Percentiles rank a stretch among this genome's conserved stretches.
These are phyloP conservation scores for Micropterix aruncella DNA, from an alignment of 2,888 invertebrate genomes.

Conservation along the genomic window DNA sequence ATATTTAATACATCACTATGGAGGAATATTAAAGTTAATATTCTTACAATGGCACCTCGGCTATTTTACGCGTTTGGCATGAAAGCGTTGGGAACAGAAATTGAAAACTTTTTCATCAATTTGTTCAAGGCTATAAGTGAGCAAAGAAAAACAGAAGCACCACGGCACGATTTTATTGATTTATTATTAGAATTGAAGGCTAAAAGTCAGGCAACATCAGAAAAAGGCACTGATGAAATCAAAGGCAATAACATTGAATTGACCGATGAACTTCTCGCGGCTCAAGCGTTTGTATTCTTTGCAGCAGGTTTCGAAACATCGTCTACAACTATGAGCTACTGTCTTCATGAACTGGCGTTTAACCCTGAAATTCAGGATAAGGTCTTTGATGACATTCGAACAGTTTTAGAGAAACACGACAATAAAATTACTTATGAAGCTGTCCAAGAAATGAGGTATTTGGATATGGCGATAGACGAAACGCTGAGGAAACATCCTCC, in stretches of 20 bases:
- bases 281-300: background rate
- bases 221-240: too few relatives aligned
- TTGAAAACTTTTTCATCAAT: background rate
- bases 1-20: background rate
- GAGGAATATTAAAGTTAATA: background rate
- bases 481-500: background rate
- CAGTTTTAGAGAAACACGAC: conserved; percentile 13
- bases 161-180: background rate
- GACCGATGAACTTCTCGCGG: background rate
- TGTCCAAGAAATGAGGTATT: conserved; percentile 22
- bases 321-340: background rate
- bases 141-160: too few relatives aligned
- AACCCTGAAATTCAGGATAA: background rate
- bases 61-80: background rate
- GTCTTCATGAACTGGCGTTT: background rate
- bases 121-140: background rate
- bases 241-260: background rate
- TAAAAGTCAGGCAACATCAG: too few relatives aligned
- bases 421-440: conserved; percentile 20
- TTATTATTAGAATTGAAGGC: background rate
- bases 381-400: conserved; percentile 14
- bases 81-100: background rate
- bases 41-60: background rate
- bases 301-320: background rate
- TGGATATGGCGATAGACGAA: conserved; percentile 20